Conservation (phyloP, 2,113 vertebrate genomes). For the Phocoena sinus region DNA sequence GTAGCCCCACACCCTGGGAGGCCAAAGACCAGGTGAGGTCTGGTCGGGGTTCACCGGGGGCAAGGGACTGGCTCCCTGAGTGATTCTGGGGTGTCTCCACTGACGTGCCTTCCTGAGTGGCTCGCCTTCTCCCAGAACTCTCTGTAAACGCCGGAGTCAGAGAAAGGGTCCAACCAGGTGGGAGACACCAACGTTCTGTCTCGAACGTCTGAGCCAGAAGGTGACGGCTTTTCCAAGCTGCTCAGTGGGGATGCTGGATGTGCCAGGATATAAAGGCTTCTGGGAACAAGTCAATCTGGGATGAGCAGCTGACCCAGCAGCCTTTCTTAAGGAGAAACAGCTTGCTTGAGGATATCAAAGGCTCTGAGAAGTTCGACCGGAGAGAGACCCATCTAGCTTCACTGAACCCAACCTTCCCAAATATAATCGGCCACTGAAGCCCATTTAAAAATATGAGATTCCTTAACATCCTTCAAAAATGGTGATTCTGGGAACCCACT, state of each 20-base stretch:
- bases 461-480: background rate
- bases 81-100: background rate
- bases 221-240: background rate
- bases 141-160: background rate
- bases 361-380: background rate
- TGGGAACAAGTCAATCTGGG: background rate
- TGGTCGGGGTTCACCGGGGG: background rate
- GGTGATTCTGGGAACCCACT: background rate
- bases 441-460: background rate
- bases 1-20: background rate
- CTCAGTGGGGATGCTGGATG: accelerated
- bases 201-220: background rate
- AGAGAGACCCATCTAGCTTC: background rate
- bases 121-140: background rate
- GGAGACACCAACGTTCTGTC: background rate
- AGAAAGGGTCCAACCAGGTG: background rate
- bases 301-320: too few species aligned
- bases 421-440: background rate
- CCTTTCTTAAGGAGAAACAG: background rate
- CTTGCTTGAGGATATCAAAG: background rate
- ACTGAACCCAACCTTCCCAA: background rate
- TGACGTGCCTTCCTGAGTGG: background rate
- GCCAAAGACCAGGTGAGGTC: background rate
- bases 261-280: background rate
- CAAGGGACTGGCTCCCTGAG: background rate